Base-by-base conservation (phyloP, 2,797 vertebrate species). In the Anguilla obscura region DNA sequence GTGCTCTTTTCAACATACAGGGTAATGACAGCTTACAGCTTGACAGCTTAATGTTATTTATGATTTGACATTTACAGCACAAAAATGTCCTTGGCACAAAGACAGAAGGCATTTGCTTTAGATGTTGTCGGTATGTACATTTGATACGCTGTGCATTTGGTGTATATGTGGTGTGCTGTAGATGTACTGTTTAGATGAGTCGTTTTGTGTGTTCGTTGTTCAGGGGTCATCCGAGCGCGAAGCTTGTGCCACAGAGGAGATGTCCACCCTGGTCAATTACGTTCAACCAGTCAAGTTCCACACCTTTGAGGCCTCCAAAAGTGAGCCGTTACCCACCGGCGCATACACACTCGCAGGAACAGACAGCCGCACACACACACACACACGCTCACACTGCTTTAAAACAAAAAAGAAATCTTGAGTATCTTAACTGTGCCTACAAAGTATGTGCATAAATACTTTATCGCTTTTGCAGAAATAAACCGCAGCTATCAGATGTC, bases 231-330 rank as follows among this genome's bases (percentile, higher is more conserved):
- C 98, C 2, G 98, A 97, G 89, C 97, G 97, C 0, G 99, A 99
- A 91, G 99, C 98, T 0, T 96, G 98, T 91, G 98, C 99, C 40
- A 98, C 99, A 0, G 99, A 99, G 91, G 99, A 99, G 90, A 99
- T 99, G 99, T 99, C 99, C 71, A 99, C 98, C 87, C 95, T 99
- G 89, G 99, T 99, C n/a, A 99, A 98, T 93, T 99, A 99, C 58
- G 97, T 99, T 91, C 99, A 99, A 90, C 99, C 99, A 0, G 98
- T 98, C 92, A 99, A 99, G 94, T 99, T 99, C 93, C 98, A 98
- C 94, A 97, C 98, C 18, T 99, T 99, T 87, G 99, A 99, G 94
- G 95, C 94, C 85, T 98, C 99, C 86, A 99, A 99, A 96, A 99
- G 99, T 99, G 94, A 98, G 98, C 86, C 24, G 24, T 52, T 16